A percentile compares a stretch with the other conserved stretches of the same genome.
These are phyloP conservation scores for Aspidiotus destructor DNA, from an alignment of 2,888 invertebrate genomes.

Conservation along the genomic window DNA sequence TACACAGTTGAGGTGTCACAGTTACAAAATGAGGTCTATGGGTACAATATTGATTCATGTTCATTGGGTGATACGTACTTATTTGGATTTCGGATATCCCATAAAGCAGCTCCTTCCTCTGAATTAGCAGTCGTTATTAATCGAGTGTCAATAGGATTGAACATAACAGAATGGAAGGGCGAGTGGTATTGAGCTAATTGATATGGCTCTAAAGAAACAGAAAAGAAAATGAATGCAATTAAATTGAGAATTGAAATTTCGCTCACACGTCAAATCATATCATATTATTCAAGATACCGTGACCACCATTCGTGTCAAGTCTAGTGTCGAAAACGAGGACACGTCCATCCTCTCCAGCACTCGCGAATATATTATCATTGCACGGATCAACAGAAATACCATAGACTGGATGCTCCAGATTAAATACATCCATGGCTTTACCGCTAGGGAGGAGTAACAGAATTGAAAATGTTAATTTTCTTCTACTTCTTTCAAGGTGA, in stretches of 20 bases:
- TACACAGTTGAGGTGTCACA: too few relatives aligned
- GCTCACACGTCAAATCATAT: neutral
- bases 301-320: conserved; percentile 24
- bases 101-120: conserved; percentile 76
- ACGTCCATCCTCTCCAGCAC: conserved; percentile 86
- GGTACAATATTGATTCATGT: too few relatives aligned
- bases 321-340: conserved; percentile 76
- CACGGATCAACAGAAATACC: conserved; percentile 77
- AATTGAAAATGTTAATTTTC: too few relatives aligned
- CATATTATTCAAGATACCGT: neutral
- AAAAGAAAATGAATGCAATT: neutral
- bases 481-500: too few relatives aligned
- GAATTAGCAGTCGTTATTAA: conserved; percentile 82
- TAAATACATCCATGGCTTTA: conserved; percentile 55
- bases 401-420: conserved; percentile 83
- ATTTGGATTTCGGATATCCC: conserved; percentile 77
- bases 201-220: conserved; percentile 48
- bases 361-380: conserved; percentile 72
- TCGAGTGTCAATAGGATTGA: conserved; percentile 73
- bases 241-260: neutral
- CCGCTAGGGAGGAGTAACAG: neutral
- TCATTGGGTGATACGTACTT: conserved; percentile 50
- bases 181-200: conserved; percentile 58
- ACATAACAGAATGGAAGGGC: conserved; percentile 92
- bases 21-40: too few relatives aligned